A percentile compares a stretch with the other conserved stretches of the same genome.
phyloP scores from a whole-genome alignment of 2,797 vertebrate species.

The Amphiprion clarkii region DNA sequence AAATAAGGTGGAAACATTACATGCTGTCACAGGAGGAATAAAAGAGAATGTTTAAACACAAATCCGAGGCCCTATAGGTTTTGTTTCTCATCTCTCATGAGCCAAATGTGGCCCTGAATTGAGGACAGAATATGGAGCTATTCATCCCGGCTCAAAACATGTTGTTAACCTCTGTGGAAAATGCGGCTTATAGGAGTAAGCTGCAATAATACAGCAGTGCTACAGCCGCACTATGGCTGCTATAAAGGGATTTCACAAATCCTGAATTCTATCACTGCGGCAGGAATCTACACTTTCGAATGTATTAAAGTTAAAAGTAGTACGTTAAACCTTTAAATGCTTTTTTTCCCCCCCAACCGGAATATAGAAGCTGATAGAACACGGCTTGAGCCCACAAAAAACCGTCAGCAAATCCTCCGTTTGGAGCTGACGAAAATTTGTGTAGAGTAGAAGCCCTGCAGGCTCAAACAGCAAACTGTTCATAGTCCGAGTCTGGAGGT shows the following conservation, averaged over 20 bases:
- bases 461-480: background rate
- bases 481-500: background rate
- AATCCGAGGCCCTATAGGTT: slow-evolving; percentile 45
- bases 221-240: slow-evolving; percentile 61
- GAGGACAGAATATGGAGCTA: slow-evolving; percentile 49
- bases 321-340: slow-evolving; percentile 13
- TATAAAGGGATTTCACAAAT: slow-evolving; percentile 73
- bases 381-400: background rate
- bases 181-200: slow-evolving; percentile 75
- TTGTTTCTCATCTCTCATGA: slow-evolving; percentile 46
- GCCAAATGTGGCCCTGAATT: slow-evolving; percentile 50
- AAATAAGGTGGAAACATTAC: background rate
- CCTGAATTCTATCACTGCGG: slow-evolving; percentile 61
- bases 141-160: slow-evolving; percentile 64
- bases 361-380: slow-evolving; percentile 4
- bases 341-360: background rate
- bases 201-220: slow-evolving; percentile 69
- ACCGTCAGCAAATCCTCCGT: slow-evolving; percentile 14
- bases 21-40: background rate
- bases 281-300: slow-evolving; percentile 47
- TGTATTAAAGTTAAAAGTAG: slow-evolving; percentile 36
- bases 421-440: background rate
- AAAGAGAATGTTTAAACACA: slow-evolving; percentile 33
- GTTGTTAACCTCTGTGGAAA: slow-evolving; percentile 77
- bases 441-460: background rate